Conservation (phyloP, 2,888 invertebrate genomes). For the Drosophila siamana region DNA sequence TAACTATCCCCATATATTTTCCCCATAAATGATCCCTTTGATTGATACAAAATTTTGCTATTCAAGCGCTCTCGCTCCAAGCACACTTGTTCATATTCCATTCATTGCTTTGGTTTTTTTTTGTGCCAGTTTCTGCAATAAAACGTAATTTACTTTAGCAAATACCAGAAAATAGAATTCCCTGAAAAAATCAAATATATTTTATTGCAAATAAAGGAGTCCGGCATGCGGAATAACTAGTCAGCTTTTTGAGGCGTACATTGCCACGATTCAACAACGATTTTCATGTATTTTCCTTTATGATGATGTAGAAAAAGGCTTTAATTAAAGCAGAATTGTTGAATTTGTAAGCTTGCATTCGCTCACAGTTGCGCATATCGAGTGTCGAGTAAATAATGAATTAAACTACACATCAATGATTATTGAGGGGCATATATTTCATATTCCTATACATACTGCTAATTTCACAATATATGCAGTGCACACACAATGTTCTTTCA, state of each 20-base stretch:
- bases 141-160: conserved; percentile 4
- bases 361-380: conserved; percentile 9
- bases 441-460: background rate
- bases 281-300: background rate
- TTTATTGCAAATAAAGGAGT: background rate
- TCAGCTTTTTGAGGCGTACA: background rate
- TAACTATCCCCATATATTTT: no score
- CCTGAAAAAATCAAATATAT: background rate
- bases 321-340: conserved; percentile 50
- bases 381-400: conserved; percentile 20
- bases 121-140: background rate
- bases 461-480: background rate
- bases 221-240: background rate
- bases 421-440: no score
- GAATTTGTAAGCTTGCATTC: conserved; percentile 23
- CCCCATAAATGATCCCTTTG: background rate
- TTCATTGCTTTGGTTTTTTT: background rate
- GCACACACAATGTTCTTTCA: background rate
- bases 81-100: conserved; percentile 5
- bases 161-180: conserved; percentile 3
- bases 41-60: background rate
- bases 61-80: background rate
- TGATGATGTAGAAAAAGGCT: conserved; percentile 27
- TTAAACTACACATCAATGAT: conserved; percentile 8
- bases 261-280: background rate